Evolutionary conservation across 2,113 vertebrate genomes (phyloP).

Genomic region (Tragelaphus imberbis): DNA sequence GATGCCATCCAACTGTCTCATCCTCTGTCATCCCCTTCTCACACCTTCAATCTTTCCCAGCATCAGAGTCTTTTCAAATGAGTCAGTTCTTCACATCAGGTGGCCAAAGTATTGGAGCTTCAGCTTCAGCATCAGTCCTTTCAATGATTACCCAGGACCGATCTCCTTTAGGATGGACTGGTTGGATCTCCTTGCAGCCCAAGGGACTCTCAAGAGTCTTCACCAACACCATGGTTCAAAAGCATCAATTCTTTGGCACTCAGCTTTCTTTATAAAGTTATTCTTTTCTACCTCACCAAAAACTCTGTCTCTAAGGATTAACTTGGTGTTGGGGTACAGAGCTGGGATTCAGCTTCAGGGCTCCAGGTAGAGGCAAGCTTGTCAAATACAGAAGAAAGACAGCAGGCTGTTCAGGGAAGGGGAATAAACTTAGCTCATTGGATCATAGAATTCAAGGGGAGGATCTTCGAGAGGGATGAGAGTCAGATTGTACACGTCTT

Average conservation of each 20-base stretch:
- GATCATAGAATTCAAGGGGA: not conserved
- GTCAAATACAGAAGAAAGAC: not conserved
- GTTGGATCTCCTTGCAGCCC: not conserved
- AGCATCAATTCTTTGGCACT: not conserved
- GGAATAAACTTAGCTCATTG: not conserved
- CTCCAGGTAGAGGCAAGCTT: not conserved
- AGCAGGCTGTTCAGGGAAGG: rapidly evolving
- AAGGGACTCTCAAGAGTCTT: not conserved
- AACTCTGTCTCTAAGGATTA: not conserved
- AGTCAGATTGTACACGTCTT: rapidly evolving
- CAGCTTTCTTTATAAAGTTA: not conserved
- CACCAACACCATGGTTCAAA: not conserved
- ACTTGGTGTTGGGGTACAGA: not conserved
- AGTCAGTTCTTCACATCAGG: not conserved
- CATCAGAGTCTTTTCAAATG: not conserved
- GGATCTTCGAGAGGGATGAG: too few species aligned
- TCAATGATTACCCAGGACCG: not conserved
- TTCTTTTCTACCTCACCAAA: not conserved
- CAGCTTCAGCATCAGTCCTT: not conserved
- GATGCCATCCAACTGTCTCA: not conserved
- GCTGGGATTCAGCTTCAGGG: not conserved
- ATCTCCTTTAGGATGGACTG: not conserved
- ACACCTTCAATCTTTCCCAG: rapidly evolving
- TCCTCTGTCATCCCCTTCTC: not conserved
- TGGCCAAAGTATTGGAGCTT: not conserved